A percentile compares a stretch with the other conserved stretches of the same genome.
Evolutionary conservation across 2,888 invertebrate species (phyloP).

Genomic region (Polydesmus complanatus): DNA sequence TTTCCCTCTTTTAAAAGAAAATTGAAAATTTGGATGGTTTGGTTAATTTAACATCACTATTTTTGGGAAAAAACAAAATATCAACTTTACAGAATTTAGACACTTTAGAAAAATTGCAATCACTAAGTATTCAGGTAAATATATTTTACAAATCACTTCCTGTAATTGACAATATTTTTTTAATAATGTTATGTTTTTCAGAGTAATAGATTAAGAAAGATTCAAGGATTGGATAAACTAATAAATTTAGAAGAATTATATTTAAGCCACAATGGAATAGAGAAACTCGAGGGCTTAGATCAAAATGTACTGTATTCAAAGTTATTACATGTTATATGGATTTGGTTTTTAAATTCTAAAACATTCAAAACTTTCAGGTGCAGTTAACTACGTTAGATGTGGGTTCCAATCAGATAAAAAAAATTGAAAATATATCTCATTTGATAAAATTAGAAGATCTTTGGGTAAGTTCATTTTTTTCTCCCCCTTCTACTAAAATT

Average conservation of each 20-base stretch:
- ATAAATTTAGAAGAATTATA: constrained; percentile 71
- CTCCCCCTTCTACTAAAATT: background rate
- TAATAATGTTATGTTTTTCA: constrained; percentile 28
- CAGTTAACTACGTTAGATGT: constrained; percentile 63
- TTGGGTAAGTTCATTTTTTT: constrained; percentile 54
- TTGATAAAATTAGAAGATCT: constrained; percentile 74
- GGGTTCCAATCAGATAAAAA: constrained; percentile 69
- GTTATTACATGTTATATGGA: constrained; percentile 18
- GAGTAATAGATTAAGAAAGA: constrained; percentile 72
- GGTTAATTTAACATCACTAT: constrained; percentile 59
- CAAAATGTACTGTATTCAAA: constrained; percentile 37
- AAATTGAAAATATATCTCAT: constrained; percentile 61
- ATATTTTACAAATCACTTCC: constrained; percentile 1
- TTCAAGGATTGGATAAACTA: constrained; percentile 68
- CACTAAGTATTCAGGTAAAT: constrained; percentile 62
- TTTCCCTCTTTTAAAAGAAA: constrained; percentile 40
- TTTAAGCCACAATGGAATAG: constrained; percentile 82
- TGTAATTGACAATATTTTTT: too few relatives aligned
- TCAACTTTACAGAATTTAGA: constrained; percentile 68
- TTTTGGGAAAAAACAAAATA: constrained; percentile 91
- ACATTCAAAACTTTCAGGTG: background rate
- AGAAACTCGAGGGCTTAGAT: constrained; percentile 55
- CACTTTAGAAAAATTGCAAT: constrained; percentile 52
- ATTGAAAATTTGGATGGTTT: constrained; percentile 75
- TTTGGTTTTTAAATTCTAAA: background rate